phyloP scores from a whole-genome alignment of 2,888 invertebrate genomes.

The Gymnocheta viridis region DNA sequence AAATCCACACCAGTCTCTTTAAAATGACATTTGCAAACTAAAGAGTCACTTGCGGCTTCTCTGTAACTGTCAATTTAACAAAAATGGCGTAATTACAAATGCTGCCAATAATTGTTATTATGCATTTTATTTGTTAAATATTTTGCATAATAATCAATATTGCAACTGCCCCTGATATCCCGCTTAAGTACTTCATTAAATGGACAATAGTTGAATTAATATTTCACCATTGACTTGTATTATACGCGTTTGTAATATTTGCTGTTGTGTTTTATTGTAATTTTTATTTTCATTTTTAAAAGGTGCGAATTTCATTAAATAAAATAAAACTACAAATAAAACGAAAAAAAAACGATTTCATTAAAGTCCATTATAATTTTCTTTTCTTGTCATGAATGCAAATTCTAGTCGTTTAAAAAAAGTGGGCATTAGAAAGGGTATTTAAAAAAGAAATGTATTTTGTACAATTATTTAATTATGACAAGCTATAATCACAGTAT shows the following conservation, averaged over 20 bases:
- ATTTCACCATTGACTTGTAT: slow-evolving; percentile 13
- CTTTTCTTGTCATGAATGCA: slow-evolving; percentile 61
- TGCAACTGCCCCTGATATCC: slow-evolving; percentile 5
- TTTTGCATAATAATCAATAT: slow-evolving; percentile 45
- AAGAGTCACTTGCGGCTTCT: slow-evolving; percentile 43
- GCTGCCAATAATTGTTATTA: slow-evolving; percentile 11
- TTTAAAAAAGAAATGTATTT: not conserved
- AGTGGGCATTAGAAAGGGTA: slow-evolving; percentile 27
- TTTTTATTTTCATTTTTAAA: slow-evolving; percentile 34
- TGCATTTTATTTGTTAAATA: slow-evolving; percentile 18
- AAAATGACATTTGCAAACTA: slow-evolving; percentile 20
- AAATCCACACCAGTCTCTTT: slow-evolving; percentile 33
- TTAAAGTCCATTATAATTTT: slow-evolving; percentile 45
- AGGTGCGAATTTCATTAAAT: slow-evolving; percentile 51
- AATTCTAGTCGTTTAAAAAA: slow-evolving; percentile 54
- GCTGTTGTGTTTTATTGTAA: not conserved
- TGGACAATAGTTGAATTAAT: slow-evolving; percentile 3
- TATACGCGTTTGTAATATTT: not conserved
- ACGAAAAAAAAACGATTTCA: slow-evolving; percentile 1
- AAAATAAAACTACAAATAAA: slow-evolving; percentile 3
- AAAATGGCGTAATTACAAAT: slow-evolving; percentile 1
- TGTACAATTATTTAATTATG: too few relatives aligned
- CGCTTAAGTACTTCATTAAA: slow-evolving; percentile 15
- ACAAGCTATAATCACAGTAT: too few relatives aligned
- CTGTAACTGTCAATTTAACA: slow-evolving; percentile 31